Base-by-base conservation (phyloP, 2,113 vertebrate species). In the Myotis davidii region DNA sequence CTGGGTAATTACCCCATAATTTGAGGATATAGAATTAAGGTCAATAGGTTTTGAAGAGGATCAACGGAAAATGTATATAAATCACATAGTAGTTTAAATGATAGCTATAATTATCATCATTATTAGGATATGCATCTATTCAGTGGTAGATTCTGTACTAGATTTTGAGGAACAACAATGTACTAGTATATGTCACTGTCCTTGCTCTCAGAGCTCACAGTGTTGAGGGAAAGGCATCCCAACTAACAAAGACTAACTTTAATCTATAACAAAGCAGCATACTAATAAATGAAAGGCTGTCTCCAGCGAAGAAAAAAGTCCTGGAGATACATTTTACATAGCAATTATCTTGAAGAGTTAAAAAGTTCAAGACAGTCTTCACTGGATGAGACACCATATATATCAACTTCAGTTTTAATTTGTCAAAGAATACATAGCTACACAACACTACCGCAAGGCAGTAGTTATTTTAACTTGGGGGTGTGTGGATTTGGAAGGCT, bases 301-400 rank as follows among this genome's bases (percentile, higher is more conserved):
- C 21, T 88, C 56, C 72, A 92, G n/a, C 23, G 27, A 74, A 45
- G 29, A 91, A 70, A 87, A 61, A n/a, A 10, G 42, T 77, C 39
- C 17, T 87, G 56, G 76, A 93, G 72, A 84, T 54, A 85, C 1
- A 76, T 90, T 92, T 90, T 76, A 64, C 23, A 45, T 20, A 94
- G 13, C 23, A 94, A 73, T 45, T 16, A 90, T 61, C 25, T 77
- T 69, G 5, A 96, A 70, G 45, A 93, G 3, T 52, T 61, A 64
- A 89, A 93, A 92, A 23, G 4, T 85, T 81, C 10, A 94, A 76
- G 42, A 78, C 5, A 25, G 5, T 59, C 14, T 87, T 23, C 27
- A 77, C 1, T 64, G 27, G n/a, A 74, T 77, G 32, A 96, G 2
- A 90, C 14, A 54, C 0, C 21, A 61, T 48, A 29, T 21, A 67